Evolutionary conservation across 2,888 invertebrate genomes (phyloP).

Genomic region (Tenthredo livida): DNA sequence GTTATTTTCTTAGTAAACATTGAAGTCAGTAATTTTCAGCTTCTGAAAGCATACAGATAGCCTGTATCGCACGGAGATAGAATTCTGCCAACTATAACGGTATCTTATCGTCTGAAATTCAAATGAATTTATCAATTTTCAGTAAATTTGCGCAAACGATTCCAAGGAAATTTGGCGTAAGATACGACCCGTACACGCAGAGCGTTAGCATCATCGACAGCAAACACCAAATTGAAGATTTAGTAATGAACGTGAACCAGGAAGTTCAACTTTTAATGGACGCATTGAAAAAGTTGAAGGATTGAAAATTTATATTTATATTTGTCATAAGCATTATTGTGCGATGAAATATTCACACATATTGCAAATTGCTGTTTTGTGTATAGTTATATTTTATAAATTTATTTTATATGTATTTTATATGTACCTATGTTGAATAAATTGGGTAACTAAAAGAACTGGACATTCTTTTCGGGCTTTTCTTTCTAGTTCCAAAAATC

Average conservation of each 20-base stretch:
- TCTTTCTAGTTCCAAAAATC: background rate
- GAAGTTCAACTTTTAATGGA: constrained; percentile 90
- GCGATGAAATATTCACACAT: background rate
- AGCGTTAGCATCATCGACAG: constrained; percentile 96
- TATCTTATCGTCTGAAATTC: background rate
- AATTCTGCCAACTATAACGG: background rate
- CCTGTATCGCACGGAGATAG: background rate
- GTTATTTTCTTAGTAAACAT: background rate
- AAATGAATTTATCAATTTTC: constrained; percentile 70
- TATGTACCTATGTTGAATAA: background rate
- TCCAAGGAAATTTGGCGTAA: constrained; percentile 94
- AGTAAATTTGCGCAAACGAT: constrained; percentile 96
- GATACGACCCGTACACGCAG: constrained; percentile 98
- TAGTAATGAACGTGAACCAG: constrained; percentile 89
- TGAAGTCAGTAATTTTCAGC: background rate
- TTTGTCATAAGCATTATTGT: background rate
- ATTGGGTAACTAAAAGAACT: background rate
- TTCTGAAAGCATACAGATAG: background rate
- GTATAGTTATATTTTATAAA: background rate
- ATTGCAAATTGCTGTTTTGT: background rate
- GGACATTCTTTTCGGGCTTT: background rate
- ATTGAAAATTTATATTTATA: constrained; percentile 66
- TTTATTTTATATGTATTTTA: background rate
- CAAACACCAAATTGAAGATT: constrained; percentile 90
- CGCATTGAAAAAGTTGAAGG: constrained; percentile 86